These are phyloP conservation scores for Aspiorhynchus laticeps DNA, from an alignment of 2,113 vertebrate genomes.

Conservation along the genomic window DNA sequence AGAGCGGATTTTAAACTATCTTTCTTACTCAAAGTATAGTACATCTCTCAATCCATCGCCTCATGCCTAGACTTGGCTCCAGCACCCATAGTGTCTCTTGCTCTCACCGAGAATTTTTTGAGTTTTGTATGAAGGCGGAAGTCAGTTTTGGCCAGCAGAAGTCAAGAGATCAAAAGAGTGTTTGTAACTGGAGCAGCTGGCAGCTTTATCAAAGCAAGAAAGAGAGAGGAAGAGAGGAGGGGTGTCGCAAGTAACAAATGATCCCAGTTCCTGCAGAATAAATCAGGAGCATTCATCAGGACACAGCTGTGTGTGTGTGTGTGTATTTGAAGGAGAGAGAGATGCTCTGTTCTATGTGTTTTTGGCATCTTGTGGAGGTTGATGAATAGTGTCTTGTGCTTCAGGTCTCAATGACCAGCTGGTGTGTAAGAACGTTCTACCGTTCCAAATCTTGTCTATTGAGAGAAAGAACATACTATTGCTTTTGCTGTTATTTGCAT, in stretches of 20 bases:
- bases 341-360: slow-evolving; percentile 39
- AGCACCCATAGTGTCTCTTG: not conserved
- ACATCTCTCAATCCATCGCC: not conserved
- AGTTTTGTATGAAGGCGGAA: slow-evolving; percentile 34
- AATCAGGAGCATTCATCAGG: slow-evolving; percentile 51
- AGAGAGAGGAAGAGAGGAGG: slow-evolving; percentile 30
- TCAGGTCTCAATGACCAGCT: slow-evolving; percentile 44
- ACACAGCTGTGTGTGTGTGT: slow-evolving; percentile 57
- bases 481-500: not conserved
- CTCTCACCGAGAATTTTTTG: not conserved
- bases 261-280: slow-evolving; percentile 54
- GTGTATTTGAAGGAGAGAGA: slow-evolving; percentile 24
- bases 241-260: slow-evolving; percentile 47
- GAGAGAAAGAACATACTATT: not conserved
- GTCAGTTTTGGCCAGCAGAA: slow-evolving; percentile 28
- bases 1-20: not conserved
- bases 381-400: slow-evolving; percentile 53
- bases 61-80: not conserved
- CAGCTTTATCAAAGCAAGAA: slow-evolving; percentile 42
- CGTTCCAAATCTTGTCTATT: slow-evolving; percentile 1
- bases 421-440: slow-evolving; percentile 23
- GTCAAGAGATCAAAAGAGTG: slow-evolving; percentile 46
- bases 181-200: slow-evolving; percentile 56
- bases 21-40: not conserved
- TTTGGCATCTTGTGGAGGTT: slow-evolving; percentile 26